Base-by-base conservation (phyloP, 2,888 invertebrate genomes). In the Asteroscopus sphinx region DNA sequence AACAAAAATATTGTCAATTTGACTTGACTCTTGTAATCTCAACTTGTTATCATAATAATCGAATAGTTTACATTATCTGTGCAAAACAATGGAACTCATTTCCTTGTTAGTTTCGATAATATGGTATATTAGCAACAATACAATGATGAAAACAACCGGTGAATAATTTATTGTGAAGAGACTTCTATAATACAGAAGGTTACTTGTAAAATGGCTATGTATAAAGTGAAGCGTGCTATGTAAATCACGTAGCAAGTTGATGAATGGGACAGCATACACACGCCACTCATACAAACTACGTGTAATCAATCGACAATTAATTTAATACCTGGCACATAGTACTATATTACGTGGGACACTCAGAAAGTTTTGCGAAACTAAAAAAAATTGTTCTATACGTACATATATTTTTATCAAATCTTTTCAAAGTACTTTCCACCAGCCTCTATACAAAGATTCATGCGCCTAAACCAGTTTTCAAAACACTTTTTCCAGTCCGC, bases 61-160 rank as follows among this genome's bases (percentile, higher is more conserved):
- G 52, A 62, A 71, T 63, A 75, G 87, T 86, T 89, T 86, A 88
- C 83, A 81, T 84, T 83, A 87, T 71, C 75, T 76, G 39, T 46
- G 73, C 71, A 76, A 82, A 83, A 83, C 82, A 88, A 90, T 87
- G 82, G 81, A 58, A 47, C 71, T 76, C 77, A 80, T 87, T 89
- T 87, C 87, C 86, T 86, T 73, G 76, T 81, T 81, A 78, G 81
- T 84, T 85, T 82, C 78, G 76, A 83, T 88, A 86, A 83, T 88
- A 80, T 77, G 68, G 66, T 64, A 71, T 70, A 79, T 78, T 77
- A 75, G 64, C 68, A 77, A 79, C 77, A 79, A 78, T 78, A 80
- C 73, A 78, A 80, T 73, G 67, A 83, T 78, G 73, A 80, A 82
- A 82, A 82, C 68, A 61, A 72, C 66, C 39, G 46, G 37, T 59